Evolutionary conservation across 2,113 vertebrate genomes (phyloP).

Genomic region (Podilymbus podiceps): DNA sequence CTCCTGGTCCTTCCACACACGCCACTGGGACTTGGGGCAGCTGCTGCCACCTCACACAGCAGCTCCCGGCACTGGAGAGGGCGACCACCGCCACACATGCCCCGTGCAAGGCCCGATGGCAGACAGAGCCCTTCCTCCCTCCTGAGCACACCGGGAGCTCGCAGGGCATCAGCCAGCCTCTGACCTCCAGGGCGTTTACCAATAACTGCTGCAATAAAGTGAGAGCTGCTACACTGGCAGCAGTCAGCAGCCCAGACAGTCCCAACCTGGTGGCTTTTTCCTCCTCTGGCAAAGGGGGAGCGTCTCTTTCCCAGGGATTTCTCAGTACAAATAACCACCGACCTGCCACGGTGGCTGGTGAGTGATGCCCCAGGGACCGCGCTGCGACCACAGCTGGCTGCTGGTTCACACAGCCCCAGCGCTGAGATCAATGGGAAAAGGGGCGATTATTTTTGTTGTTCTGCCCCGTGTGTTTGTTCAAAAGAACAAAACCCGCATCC

Average conservation of each 20-base stretch:
- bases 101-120: neutral
- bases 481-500: conserved; percentile 29
- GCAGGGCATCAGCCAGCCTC: neutral
- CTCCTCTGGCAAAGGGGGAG: neutral
- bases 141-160: neutral
- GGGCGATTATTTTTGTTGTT: conserved; percentile 6
- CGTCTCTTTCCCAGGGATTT: neutral
- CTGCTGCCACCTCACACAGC: neutral
- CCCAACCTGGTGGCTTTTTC: neutral
- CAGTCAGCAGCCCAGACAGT: rapidly evolving
- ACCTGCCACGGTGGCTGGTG: neutral
- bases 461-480: conserved; percentile 9
- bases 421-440: neutral
- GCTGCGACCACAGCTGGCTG: conserved; percentile 15
- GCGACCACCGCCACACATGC: rapidly evolving
- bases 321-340: neutral
- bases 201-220: neutral
- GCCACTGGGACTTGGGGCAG: neutral
- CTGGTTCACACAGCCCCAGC: conserved; percentile 47
- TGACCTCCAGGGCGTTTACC: neutral
- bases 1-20: neutral
- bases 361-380: rapidly evolving
- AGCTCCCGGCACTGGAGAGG: neutral
- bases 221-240: neutral
- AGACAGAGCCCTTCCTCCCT: neutral